Conservation (phyloP, 2,797 vertebrate genomes). For the Chloroceryle inda region DNA sequence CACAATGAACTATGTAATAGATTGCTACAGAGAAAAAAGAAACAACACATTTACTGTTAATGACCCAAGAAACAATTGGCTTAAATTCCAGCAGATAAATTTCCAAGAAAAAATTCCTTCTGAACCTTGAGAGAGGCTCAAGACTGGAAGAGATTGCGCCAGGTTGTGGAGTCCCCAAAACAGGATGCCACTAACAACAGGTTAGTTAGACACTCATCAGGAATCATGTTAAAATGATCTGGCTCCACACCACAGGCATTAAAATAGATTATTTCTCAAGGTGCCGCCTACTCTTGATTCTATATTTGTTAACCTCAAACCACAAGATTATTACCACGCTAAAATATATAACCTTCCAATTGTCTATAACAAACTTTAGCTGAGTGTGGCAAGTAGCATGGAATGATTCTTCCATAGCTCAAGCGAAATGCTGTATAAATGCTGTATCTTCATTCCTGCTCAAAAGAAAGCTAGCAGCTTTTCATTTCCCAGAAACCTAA, state of each 20-base stretch:
- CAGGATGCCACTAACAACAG: background rate
- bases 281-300: background rate
- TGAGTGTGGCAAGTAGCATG: background rate
- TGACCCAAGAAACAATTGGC: background rate
- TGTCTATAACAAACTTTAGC: background rate
- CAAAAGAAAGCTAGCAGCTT: background rate
- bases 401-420: background rate
- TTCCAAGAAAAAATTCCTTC: background rate
- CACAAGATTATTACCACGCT: background rate
- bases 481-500: background rate
- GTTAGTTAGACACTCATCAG: background rate
- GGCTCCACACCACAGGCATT: background rate
- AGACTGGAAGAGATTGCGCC: background rate
- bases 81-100: background rate
- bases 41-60: background rate
- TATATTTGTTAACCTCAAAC: background rate
- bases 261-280: background rate
- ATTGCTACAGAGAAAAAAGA: background rate
- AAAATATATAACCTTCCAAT: background rate
- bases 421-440: background rate
- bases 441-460: background rate
- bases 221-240: fast-evolving
- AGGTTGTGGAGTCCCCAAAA: background rate
- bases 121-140: background rate
- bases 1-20: background rate